phyloP scores from a whole-genome alignment of 1,140 invertebrate species.

The Nephila pilipes region DNA sequence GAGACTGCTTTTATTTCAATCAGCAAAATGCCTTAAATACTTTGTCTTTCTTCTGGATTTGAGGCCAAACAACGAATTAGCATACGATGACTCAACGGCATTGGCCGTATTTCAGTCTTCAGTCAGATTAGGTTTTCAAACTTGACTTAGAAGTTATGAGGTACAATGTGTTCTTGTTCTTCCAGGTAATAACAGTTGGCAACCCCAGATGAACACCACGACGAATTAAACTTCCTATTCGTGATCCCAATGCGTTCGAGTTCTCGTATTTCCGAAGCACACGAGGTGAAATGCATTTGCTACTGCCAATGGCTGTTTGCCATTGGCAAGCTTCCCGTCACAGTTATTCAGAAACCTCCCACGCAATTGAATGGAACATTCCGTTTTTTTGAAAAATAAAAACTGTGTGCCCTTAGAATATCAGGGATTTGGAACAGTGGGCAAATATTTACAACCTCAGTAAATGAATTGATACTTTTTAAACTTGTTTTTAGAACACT shows the following conservation, averaged over 20 bases:
- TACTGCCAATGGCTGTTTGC: conserved; percentile 51
- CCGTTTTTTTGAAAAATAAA: neutral
- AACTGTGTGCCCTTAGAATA: neutral
- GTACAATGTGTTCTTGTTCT: conserved; percentile 37
- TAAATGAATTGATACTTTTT: conserved; percentile 32
- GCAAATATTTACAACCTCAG: conserved; percentile 63
- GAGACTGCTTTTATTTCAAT: neutral
- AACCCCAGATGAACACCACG: neutral
- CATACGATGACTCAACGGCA: conserved; percentile 54
- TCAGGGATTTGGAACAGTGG: neutral
- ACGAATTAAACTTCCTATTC: conserved; percentile 51
- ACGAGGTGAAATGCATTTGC: conserved; percentile 57
- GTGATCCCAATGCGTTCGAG: neutral
- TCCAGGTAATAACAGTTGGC: conserved; percentile 13
- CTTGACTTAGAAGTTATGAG: conserved; percentile 36
- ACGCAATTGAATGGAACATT: conserved; percentile 43
- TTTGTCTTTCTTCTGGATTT: neutral
- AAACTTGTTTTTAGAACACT: neutral
- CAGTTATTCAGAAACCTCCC: conserved; percentile 48
- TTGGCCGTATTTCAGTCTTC: conserved; percentile 47
- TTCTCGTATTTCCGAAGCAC: conserved; percentile 45
- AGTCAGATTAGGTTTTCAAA: conserved; percentile 2
- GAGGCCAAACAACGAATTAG: neutral
- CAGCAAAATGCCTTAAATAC: neutral
- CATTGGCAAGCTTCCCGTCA: conserved; percentile 65